Base-by-base conservation (phyloP, 2,113 vertebrate genomes). In the Holacanthus passer region DNA sequence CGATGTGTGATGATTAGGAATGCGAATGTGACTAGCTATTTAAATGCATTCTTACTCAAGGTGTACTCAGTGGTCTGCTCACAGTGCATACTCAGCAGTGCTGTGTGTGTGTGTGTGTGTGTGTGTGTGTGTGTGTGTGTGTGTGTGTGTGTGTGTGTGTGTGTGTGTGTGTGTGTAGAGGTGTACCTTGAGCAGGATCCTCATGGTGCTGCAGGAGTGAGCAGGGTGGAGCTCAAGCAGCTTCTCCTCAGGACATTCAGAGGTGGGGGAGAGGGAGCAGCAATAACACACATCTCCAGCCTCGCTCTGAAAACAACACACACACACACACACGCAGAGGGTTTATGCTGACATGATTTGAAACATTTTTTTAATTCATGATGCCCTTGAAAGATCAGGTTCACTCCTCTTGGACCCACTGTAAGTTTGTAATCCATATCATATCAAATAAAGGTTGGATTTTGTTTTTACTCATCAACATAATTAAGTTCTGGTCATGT, bases 151-250 rank as follows among this genome's bases (percentile, higher is more conserved):
- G n/a, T n/a, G n/a, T n/a, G n/a, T n/a, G n/a, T n/a, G n/a, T n/a
- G n/a, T n/a, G 35, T 37, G 35, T 37, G 35, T 37, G 35, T 37
- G 35, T 37, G 35, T 37, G 35, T 37, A 7, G 39, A 41, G 39
- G 39, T 32, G 19, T 93, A 97, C 96, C 96, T 98, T 97, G 39
- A 98, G 95, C 63, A 96, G 91, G 63, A 96, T 89, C 63, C 96
- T 95, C 88, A 96, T 95, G 29, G 94, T 92, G 41, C 75, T 92
- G 24, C 97, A 98, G 7, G 96, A 95, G 74, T 94, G 95, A 43
- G 95, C 75, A 0, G 95, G 92, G 75, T 96, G 94, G 0, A 98
- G 94, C 82, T 94, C 95, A 87, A 98, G 86, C 4, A 82, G 81
- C 74, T 94, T 93, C 78, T 96, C 95, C 72, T 96, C 95, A 6